Base-by-base conservation (phyloP, 2,113 vertebrate species). In the Platycercus adscitus region DNA sequence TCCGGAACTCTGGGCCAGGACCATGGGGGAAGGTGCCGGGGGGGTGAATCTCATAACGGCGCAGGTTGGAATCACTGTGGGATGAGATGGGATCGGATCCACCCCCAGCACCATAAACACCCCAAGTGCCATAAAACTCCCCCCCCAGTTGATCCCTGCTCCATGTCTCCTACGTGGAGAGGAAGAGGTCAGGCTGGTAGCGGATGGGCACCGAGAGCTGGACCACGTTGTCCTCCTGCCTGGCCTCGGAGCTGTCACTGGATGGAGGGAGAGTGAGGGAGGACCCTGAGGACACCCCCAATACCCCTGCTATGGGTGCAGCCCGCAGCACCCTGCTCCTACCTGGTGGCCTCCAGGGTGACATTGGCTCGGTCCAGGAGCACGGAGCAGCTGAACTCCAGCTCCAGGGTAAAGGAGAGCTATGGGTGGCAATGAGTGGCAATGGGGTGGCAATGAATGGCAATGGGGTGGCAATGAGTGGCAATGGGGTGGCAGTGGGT, bases 311-410 rank as follows among this genome's bases (percentile, higher is more conserved):
- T 6, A 7, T 52, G 72, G 24, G 19, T 15, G 44, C 24, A 43
- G 24, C 24, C 15, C 25, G 37, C 33, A 16, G 16, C 13, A 6
- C 14, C 31, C n/a, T 5, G 6, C 33, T 33, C 87, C 93, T 97
- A 99, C 99, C 99, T 99, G 91, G 86, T 96, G 53, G 98, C 98
- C 3, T 73, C 91, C 17, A 99, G 98, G 63, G 92, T 98, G 91
- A 99, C 97, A 55, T 98, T 98, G 6, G 98, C 98, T 66, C 96
- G 97, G 89, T 86, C 98, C 73, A 98, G 97, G n/a, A 99, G 98
- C 69, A 97, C 81, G 5, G 98, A 97, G 89, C 99, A 99, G 96
- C 99, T 99, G 97, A 99, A 99, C 96, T 99, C 99, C 92, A 99
- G 98, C 97, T 99, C 99, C 87, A 99, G 81, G 96, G 98, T 95